These are phyloP conservation scores for Galaxea fascicularis DNA, from an alignment of 92 coral and sea anemone genomes.

Conservation along the genomic window DNA sequence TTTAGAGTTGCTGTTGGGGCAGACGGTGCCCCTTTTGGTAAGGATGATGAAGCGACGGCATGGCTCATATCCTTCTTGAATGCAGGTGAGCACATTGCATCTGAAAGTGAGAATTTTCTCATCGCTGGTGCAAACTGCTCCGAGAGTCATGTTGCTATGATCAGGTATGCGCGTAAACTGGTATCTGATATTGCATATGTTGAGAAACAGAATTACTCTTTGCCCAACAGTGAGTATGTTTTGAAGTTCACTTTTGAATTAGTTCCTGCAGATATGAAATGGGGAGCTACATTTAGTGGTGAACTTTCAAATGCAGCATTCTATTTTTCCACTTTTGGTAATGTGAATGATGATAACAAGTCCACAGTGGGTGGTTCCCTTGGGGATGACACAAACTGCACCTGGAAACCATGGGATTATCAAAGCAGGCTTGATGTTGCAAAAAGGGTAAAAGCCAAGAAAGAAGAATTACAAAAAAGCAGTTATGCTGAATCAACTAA, in stretches of 20 bases:
- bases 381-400: conserved; percentile 36
- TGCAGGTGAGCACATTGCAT: too few species aligned
- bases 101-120: too few species aligned
- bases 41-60: too few species aligned
- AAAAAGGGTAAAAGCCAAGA: conserved; percentile 33
- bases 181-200: conserved; percentile 25
- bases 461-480: conserved; percentile 39
- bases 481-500: conserved; percentile 52
- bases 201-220: conserved; percentile 35
- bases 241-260: conserved; percentile 65
- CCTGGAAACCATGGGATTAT: conserved; percentile 75
- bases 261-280: conserved; percentile 76
- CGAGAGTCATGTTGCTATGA: conserved; percentile 51
- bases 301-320: conserved; percentile 63
- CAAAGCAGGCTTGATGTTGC: conserved; percentile 41
- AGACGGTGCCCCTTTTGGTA: too few species aligned
- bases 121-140: too few species aligned
- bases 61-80: too few species aligned
- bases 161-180: conserved; percentile 35
- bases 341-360: conserved; percentile 61
- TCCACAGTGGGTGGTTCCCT: conserved; percentile 42
- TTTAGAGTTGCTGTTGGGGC: too few species aligned
- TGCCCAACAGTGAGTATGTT: conserved; percentile 15
- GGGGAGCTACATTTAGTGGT: conserved; percentile 69
- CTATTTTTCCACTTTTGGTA: conserved; percentile 72